Conservation (phyloP, 1,140 invertebrate species). For the Aradophagus sp. region DNA sequence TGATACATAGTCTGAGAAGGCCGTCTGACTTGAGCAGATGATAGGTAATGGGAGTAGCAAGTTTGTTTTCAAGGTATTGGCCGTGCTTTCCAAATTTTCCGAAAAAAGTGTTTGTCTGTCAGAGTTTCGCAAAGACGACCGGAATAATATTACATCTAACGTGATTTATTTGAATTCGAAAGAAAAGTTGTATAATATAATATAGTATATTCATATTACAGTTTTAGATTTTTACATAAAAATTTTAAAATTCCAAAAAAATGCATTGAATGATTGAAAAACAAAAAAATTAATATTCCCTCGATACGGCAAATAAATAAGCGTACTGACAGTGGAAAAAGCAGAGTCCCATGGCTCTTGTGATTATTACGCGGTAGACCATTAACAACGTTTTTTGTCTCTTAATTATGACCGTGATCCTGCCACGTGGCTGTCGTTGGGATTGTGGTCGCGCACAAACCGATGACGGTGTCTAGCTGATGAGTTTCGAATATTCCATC, state of each 20-base stretch:
- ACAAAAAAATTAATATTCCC: too few species aligned
- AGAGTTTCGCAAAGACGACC: too few species aligned
- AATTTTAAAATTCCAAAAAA: too few species aligned
- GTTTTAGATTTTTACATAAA: too few species aligned
- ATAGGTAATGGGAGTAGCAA: conserved; percentile 12
- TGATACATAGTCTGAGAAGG: conserved; percentile 42
- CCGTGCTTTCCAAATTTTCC: conserved; percentile 10
- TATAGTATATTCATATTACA: too few species aligned
- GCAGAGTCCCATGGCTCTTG: conserved; percentile 14
- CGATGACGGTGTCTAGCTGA: conserved; percentile 35
- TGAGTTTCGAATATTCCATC: conserved; percentile 45
- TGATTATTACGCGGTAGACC: conserved; percentile 20
- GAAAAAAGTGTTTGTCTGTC: conserved; percentile 5
- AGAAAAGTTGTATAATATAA: too few species aligned
- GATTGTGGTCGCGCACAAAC: conserved; percentile 9
- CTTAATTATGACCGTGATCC: conserved; percentile 47
- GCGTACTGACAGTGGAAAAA: conserved; percentile 27
- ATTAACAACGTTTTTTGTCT: conserved; percentile 49
- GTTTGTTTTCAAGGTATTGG: conserved; percentile 19
- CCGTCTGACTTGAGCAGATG: conserved; percentile 11
- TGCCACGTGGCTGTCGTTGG: conserved; percentile 12
- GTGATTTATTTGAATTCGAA: too few species aligned
- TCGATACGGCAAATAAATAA: conserved; percentile 19
- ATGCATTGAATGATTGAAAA: too few species aligned
- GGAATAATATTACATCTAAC: too few species aligned